Evolutionary conservation across 1,140 invertebrate species (phyloP).

Genomic region (Cyrtorhinus lividipennis): DNA sequence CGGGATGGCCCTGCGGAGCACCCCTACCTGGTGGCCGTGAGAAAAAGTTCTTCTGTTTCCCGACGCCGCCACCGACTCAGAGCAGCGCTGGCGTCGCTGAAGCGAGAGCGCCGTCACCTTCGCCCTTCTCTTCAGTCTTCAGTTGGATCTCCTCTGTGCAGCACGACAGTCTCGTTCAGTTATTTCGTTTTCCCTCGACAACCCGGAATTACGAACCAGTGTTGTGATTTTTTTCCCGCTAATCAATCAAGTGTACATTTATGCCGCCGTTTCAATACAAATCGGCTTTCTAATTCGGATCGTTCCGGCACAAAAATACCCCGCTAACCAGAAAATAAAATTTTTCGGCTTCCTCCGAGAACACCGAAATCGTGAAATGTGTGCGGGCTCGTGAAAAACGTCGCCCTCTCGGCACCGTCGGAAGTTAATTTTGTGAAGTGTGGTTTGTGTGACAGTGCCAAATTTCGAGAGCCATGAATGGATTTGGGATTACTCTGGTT

Average conservation of each 20-base stretch:
- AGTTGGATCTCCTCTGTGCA: not conserved
- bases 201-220: conserved; percentile 1
- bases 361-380: not conserved
- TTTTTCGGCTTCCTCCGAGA: not conserved
- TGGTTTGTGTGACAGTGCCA: conserved; percentile 4
- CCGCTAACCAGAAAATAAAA: too few species aligned
- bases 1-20: not conserved
- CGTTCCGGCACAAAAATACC: too few species aligned
- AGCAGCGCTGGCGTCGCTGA: not conserved
- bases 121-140: not conserved
- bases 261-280: not conserved
- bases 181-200: not conserved
- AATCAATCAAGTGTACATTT: not conserved
- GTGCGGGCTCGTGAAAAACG: not conserved
- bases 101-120: not conserved
- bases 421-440: not conserved
- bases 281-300: too few species aligned
- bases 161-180: not conserved
- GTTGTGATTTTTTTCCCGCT: not conserved
- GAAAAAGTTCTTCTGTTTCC: not conserved
- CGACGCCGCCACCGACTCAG: not conserved
- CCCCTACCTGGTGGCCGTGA: not conserved
- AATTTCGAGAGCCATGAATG: conserved; percentile 9
- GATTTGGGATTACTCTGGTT: conserved; percentile 6
- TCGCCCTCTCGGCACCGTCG: not conserved